Conservation (phyloP, 2,113 vertebrate species). For the Girardinichthys multiradiatus region DNA sequence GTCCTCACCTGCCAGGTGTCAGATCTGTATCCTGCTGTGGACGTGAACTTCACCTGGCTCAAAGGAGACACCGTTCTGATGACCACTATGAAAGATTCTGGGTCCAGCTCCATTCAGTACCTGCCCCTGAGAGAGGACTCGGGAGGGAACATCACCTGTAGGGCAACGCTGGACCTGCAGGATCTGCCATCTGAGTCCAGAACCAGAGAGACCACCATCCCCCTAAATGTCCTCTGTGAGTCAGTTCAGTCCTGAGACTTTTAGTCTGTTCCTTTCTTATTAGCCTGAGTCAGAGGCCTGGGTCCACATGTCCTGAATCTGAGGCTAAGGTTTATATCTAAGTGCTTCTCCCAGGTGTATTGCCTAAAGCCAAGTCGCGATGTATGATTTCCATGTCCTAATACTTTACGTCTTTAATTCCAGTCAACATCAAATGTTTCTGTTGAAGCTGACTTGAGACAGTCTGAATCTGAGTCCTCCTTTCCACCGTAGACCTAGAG, state of each 20-base stretch:
- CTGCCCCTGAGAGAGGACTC: conserved; percentile 33
- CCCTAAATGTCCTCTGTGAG: conserved; percentile 68
- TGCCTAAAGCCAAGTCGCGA: no score
- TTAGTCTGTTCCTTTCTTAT: neutral
- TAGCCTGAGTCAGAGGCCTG: neutral
- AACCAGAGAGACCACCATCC: conserved; percentile 50
- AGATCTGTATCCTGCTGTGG: conserved; percentile 47
- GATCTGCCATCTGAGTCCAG: conserved; percentile 33
- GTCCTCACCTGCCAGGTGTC: conserved; percentile 63
- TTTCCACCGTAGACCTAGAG: no score
- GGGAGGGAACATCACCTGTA: conserved; percentile 63
- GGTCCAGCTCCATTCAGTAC: conserved; percentile 27
- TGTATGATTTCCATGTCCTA: no score
- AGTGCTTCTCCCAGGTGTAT: no score
- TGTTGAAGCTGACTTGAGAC: no score
- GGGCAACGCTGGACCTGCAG: conserved; percentile 46
- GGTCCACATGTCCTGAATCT: fast-evolving
- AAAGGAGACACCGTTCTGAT: conserved; percentile 36
- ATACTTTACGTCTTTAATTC: no score
- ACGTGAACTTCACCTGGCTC: conserved; percentile 64
- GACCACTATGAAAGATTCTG: neutral
- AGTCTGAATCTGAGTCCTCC: no score
- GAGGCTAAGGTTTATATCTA: no score
- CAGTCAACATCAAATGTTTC: no score
- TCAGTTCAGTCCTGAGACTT: neutral